phyloP scores from a whole-genome alignment of 2,113 vertebrate species.

The Dolichallabes microphthalmus region DNA sequence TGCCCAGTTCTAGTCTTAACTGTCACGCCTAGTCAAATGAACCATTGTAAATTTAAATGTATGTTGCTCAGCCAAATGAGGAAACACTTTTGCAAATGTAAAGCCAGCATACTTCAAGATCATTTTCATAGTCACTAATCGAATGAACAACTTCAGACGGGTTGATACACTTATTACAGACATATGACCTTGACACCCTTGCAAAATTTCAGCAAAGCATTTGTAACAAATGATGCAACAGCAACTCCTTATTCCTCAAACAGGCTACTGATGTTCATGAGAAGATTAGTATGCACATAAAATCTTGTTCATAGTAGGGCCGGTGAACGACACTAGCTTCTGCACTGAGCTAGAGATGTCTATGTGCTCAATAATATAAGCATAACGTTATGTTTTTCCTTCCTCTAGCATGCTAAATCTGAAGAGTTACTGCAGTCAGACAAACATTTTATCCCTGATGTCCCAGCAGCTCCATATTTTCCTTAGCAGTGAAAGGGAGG shows the following conservation, averaged over 20 bases:
- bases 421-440: background rate
- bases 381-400: constrained; percentile 5
- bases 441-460: background rate
- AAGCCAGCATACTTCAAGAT: background rate
- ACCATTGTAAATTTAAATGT: background rate
- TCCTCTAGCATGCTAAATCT: background rate
- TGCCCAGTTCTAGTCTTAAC: background rate
- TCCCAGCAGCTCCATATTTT: background rate
- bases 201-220: constrained; percentile 48
- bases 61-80: background rate
- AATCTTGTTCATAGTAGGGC: background rate
- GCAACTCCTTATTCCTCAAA: background rate
- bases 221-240: constrained; percentile 36
- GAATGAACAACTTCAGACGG: background rate
- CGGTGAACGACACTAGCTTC: background rate
- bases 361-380: background rate
- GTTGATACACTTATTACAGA: background rate
- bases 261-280: background rate
- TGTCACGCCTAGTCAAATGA: background rate
- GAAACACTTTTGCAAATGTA: background rate
- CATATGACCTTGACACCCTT: constrained; percentile 56
- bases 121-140: background rate
- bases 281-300: background rate
- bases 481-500: background rate
- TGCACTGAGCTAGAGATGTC: background rate